A percentile compares a stretch with the other conserved stretches of the same genome.
Evolutionary conservation across 92 coral and sea anemone species (phyloP).

Genomic region (Palythoa grandiflora): DNA sequence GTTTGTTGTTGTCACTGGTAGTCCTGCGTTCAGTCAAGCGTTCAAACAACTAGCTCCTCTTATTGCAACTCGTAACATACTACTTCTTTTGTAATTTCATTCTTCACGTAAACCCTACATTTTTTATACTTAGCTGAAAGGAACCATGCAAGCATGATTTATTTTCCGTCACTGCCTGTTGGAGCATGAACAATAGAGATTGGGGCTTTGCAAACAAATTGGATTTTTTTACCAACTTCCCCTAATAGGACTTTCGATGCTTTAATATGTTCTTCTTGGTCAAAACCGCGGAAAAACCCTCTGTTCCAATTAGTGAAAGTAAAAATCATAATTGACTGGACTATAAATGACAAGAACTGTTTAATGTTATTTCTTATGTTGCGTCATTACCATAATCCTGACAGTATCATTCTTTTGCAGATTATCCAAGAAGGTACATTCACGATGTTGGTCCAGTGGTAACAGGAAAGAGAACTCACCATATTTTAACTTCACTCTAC

Average conservation of each 20-base stretch:
- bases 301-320: conserved; percentile 1
- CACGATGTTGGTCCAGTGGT: conserved; percentile 7
- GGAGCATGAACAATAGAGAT: conserved; percentile 7
- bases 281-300: not conserved
- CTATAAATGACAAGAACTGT: not conserved
- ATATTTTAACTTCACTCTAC: not conserved
- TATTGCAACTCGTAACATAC: too few relatives aligned
- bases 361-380: not conserved
- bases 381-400: conserved; percentile 1
- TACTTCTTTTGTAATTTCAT: conserved; percentile 5
- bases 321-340: conserved; percentile 2
- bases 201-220: not conserved
- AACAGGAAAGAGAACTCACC: conserved; percentile 5
- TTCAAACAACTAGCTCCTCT: too few relatives aligned
- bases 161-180: not conserved
- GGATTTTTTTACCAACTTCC: conserved; percentile 4
- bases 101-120: not conserved
- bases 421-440: conserved; percentile 4
- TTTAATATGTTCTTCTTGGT: not conserved
- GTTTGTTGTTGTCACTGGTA: too few relatives aligned
- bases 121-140: not conserved
- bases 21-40: too few relatives aligned
- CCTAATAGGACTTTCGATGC: conserved; percentile 2
- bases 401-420: not conserved
- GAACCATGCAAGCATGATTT: conserved; percentile 5